Evolutionary conservation across 2,888 invertebrate species (phyloP).

Genomic region (Drosophila atripex): DNA sequence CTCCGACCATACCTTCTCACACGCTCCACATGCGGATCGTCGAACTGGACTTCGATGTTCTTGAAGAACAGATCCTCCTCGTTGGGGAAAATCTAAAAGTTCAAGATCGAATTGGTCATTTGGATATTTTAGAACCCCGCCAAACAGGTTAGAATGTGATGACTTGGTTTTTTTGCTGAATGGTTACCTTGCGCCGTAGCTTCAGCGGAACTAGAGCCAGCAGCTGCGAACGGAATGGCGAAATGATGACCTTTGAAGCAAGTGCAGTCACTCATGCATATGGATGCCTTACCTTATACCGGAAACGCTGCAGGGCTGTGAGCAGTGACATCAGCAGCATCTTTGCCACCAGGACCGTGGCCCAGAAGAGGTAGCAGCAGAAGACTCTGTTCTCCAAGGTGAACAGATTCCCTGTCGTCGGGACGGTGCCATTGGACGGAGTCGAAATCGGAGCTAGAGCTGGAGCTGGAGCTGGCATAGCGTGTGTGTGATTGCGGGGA

Average conservation of each 20-base stretch:
- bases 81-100: slow-evolving; percentile 85
- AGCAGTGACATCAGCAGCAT: slow-evolving; percentile 84
- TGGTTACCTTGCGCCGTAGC: slow-evolving; percentile 68
- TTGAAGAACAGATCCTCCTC: slow-evolving; percentile 84
- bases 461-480: slow-evolving; percentile 27
- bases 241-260: slow-evolving; percentile 17
- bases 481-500: slow-evolving; percentile 22
- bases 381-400: slow-evolving; percentile 83
- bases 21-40: slow-evolving; percentile 85
- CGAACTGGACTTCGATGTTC: slow-evolving; percentile 80
- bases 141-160: slow-evolving; percentile 12
- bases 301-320: slow-evolving; percentile 83
- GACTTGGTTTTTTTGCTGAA: slow-evolving; percentile 2
- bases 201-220: slow-evolving; percentile 65
- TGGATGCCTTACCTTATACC: slow-evolving; percentile 80
- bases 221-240: slow-evolving; percentile 62
- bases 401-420: slow-evolving; percentile 52
- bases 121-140: slow-evolving; percentile 4
- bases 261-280: slow-evolving; percentile 4
- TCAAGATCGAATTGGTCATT: background rate
- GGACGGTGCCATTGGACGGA: slow-evolving; percentile 2
- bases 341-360: slow-evolving; percentile 83
- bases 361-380: slow-evolving; percentile 83
- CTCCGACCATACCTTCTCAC: slow-evolving; percentile 82
- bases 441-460: slow-evolving; percentile 5